Evolutionary conservation across 2,113 vertebrate genomes (phyloP).

Genomic region (Caretta caretta): DNA sequence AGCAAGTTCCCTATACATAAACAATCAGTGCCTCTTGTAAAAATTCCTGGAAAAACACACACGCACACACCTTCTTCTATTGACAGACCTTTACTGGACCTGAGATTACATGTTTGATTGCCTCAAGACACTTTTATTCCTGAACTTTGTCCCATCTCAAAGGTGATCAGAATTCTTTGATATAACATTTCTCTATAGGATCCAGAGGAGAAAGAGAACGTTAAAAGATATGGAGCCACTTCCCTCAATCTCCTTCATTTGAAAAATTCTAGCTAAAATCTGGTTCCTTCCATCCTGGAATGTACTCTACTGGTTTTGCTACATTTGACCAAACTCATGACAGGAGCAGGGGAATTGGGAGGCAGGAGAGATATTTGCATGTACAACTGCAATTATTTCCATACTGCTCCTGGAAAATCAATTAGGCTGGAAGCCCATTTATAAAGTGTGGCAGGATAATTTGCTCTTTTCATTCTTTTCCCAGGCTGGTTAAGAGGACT

Average conservation of each 20-base stretch:
- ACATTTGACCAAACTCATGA: neutral
- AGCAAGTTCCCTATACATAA: neutral
- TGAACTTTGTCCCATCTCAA: neutral
- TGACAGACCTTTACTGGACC: neutral
- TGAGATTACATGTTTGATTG: neutral
- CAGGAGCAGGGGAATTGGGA: neutral
- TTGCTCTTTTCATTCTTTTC: neutral
- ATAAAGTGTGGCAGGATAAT: neutral
- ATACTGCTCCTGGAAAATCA: neutral
- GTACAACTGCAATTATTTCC: neutral
- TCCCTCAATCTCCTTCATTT: neutral
- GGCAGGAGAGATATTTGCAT: neutral
- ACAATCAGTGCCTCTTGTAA: neutral
- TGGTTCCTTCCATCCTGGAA: fast-evolving
- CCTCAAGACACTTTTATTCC: neutral
- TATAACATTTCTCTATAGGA: neutral
- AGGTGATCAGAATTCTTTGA: neutral
- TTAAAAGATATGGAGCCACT: neutral
- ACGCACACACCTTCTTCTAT: neutral
- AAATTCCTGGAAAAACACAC: constrained; percentile 7
- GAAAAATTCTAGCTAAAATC: neutral
- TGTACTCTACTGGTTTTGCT: neutral
- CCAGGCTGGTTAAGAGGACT: neutral
- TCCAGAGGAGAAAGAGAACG: neutral
- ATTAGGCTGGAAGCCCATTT: neutral